These are phyloP conservation scores for Rhinolophus ferrumequinum DNA, from an alignment of 2,113 vertebrate genomes.

Conservation along the genomic window DNA sequence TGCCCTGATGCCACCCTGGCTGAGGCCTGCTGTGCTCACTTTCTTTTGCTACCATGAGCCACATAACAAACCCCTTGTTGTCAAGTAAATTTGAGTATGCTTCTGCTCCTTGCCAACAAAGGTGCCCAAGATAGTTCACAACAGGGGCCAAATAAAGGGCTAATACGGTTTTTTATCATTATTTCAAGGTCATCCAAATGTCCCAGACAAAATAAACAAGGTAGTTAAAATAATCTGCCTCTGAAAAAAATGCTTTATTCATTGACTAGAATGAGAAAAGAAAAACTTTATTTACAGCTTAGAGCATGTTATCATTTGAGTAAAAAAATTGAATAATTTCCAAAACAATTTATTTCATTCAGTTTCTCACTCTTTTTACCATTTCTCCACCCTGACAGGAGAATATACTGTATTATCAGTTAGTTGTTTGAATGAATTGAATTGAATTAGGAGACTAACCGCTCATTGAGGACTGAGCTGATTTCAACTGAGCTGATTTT, in stretches of 20 bases:
- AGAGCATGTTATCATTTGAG: not conserved
- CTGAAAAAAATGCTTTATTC: not conserved
- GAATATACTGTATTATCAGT: not conserved
- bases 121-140: not conserved
- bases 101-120: not conserved
- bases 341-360: not conserved
- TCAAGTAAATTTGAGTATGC: not conserved
- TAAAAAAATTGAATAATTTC: not conserved
- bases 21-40: not conserved
- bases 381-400: not conserved
- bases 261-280: constrained; percentile 43
- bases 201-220: not conserved
- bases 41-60: not conserved
- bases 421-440: not conserved
- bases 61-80: not conserved
- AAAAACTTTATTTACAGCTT: constrained; percentile 30
- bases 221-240: not conserved
- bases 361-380: not conserved
- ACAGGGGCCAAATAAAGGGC: not conserved
- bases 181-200: not conserved
- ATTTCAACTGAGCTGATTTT: not conserved
- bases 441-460: not conserved
- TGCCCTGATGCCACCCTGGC: not conserved
- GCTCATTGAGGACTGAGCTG: not conserved
- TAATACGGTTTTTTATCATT: not conserved